phyloP scores from a whole-genome alignment of 2,888 invertebrate species.

The Erebia aethiops region DNA sequence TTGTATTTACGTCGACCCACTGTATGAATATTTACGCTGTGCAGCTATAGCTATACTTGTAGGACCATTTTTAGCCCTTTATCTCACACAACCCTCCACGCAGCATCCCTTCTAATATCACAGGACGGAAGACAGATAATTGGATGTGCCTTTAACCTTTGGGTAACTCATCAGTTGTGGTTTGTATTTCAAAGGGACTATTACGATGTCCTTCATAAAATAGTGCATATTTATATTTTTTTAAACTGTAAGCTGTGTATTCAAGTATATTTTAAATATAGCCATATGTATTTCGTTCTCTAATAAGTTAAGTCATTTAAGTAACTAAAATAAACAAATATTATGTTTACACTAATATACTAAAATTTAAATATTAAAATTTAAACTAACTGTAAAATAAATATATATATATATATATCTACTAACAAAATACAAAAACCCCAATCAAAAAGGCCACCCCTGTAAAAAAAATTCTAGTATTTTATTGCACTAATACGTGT shows the following conservation, averaged over 20 bases:
- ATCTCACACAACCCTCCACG: slow-evolving; percentile 7
- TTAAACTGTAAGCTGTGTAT: background rate
- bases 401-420: no score
- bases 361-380: no score
- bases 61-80: slow-evolving; percentile 1
- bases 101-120: slow-evolving; percentile 14
- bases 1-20: no score
- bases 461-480: no score
- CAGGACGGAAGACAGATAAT: slow-evolving; percentile 16
- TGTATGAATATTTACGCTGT: no score
- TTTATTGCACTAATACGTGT: no score
- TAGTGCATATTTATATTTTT: background rate
- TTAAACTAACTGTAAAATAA: no score
- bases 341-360: no score
- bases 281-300: background rate
- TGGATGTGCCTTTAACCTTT: background rate
- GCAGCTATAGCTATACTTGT: background rate
- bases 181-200: slow-evolving; percentile 9
- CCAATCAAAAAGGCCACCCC: no score
- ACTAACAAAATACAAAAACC: no score
- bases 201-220: background rate
- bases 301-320: no score
- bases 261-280: background rate
- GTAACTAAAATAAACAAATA: no score
- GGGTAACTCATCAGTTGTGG: slow-evolving; percentile 3